Base-by-base conservation (phyloP, 2,797 vertebrate species). In the Phataginus tricuspis region DNA sequence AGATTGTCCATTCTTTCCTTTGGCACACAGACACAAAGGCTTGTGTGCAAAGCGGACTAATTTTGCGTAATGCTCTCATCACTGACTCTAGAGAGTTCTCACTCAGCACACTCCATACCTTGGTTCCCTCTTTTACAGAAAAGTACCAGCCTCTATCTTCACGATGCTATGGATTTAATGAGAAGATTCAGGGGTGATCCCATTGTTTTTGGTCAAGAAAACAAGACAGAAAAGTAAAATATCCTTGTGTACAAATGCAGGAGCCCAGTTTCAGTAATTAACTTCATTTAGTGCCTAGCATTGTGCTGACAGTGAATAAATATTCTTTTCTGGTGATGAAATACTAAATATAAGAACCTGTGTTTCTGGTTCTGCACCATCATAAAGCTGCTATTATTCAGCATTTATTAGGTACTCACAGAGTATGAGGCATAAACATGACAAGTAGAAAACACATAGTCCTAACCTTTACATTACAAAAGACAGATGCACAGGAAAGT, bases 321-420 rank as follows among this genome's bases (percentile, higher is more conserved):
- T 80, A 75, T 57, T 84, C 66, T 94, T 95, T 23, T 27, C 74
- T 88, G 91, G 80, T 97, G 97, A 97, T 96, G 97, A 97, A 97
- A 98, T 79, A 68, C 93, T 90, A 90, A 95, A 88, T 29, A 51
- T 15, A 34, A 96, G 95, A 97, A 97, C 97, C 95, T 64, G 98
- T 97, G 96, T 97, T 97, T 98, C 97, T 79, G 80, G 97, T 97
- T 97, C 94, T 91, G 69, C 42, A 15, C 64, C 80, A 84, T 94
- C 95, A 96, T 95, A 97, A 97, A 96, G 94, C 95, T 96, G 95
- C 94, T 97, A 92, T 98, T 97, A 97, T 97, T 97, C 95, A 96
- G 97, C 96, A 97, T 97, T 96, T 98, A 98, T 97, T 96, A 97
- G 96, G 92, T 88, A 97, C 91, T 79, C 94, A 97, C 91, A 87